A percentile compares a stretch with the other conserved stretches of the same genome.
Evolutionary conservation across 1,140 invertebrate species (phyloP).

Genomic region (Platyscapa corneri): DNA sequence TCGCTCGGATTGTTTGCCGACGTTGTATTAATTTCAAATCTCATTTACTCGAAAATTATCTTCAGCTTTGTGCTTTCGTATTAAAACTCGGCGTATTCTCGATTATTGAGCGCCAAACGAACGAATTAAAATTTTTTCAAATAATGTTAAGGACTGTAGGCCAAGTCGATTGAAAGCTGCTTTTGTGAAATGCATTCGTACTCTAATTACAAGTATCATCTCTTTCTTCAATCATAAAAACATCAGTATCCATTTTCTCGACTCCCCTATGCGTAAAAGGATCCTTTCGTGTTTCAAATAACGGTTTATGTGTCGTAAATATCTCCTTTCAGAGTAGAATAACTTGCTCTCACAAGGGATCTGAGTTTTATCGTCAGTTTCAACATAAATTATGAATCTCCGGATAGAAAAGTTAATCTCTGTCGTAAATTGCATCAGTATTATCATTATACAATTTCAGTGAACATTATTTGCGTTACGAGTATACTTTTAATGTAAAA

Average conservation of each 20-base stretch:
- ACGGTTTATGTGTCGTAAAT: conserved; percentile 41
- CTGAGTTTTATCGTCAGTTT: conserved; percentile 37
- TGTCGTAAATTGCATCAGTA: conserved; percentile 18
- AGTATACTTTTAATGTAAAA: conserved; percentile 16
- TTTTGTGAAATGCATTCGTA: conserved; percentile 13
- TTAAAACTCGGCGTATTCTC: neutral
- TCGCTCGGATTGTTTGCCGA: neutral
- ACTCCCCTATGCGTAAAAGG: conserved; percentile 18
- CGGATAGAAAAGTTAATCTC: conserved; percentile 32
- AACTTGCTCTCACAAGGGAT: conserved; percentile 36
- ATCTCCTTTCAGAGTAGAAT: conserved; percentile 40
- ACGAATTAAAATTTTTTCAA: neutral
- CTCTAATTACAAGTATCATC: conserved; percentile 33
- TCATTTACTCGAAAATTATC: neutral
- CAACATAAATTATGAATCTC: conserved; percentile 35
- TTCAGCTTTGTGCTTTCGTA: neutral
- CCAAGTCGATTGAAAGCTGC: neutral
- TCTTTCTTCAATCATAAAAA: conserved; percentile 32
- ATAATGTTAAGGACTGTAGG: neutral
- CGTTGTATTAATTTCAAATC: neutral
- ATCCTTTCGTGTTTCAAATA: conserved; percentile 38
- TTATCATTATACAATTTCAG: conserved; percentile 25
- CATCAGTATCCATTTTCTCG: conserved; percentile 38
- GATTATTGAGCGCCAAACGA: neutral
- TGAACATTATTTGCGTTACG: conserved; percentile 18